Base-by-base conservation (phyloP, 2,888 invertebrate genomes). In the Oscheius sp. region DNA sequence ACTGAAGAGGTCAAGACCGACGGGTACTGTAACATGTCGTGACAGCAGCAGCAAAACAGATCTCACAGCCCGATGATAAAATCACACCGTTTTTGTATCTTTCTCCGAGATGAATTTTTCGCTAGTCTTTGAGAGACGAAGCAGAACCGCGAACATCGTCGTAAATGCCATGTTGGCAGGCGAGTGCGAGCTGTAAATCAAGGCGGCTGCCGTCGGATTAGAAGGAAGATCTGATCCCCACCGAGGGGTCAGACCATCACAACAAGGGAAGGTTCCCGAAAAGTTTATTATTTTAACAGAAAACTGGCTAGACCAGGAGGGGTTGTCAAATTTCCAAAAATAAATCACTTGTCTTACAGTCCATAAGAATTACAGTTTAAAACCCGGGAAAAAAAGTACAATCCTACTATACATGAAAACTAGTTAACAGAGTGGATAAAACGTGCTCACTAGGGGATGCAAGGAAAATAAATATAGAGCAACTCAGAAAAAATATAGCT, bases 1-100 rank as follows among this genome's bases (percentile, higher is more conserved):
- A 65, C 32, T 21, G 21, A 48, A 50, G 65, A 48, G 50, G 21
- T 48, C 13, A 5, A 50, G 42, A 35, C 32, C 9, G 21, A 68
- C 68, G 68, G 68, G 68, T 68, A 68, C 53, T 68, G 68, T 68
- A 42, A 68, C 68, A 68, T 68, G 68, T 68, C 68, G 68, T n/a
- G 37, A 37, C 35, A 9, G 53, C 51, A 66, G 66, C 68, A 68
- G 68, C 53, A 55, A 55, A 21, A 53, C 68, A 68, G 68, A 68
- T 68, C 68, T 68, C 68, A 55, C 33, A 68, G 47, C 68, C 68
- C 68, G 68, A 68, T 68, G 68, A 68, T 53, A n/a, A 10, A 32
- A 50, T 60, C 48, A 2, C 47, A 29, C 63, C 29, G 3, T 63
- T 5, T 62, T 63, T 47, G 33, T 48, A 35, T 42, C 21, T 21